These are phyloP conservation scores for Muntiacus muntjak DNA, from an alignment of 2,113 vertebrate species.

Conservation along the genomic window DNA sequence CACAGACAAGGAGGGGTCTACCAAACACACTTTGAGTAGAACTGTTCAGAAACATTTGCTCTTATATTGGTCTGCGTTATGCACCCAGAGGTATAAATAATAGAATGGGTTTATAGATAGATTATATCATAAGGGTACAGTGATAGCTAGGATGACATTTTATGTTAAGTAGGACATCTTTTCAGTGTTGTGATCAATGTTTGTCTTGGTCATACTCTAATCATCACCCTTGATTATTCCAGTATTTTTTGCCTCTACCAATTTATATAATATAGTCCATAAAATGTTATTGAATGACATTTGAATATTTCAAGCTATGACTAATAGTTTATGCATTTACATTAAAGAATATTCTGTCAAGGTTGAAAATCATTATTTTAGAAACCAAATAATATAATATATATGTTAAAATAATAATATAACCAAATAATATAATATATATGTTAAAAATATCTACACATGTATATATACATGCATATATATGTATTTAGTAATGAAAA, in stretches of 20 bases:
- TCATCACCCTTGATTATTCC: background rate
- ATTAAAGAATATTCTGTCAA: constrained; percentile 34
- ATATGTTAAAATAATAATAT: too few relatives aligned
- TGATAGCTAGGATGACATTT: background rate
- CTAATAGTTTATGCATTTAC: constrained; percentile 1
- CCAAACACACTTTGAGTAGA: background rate
- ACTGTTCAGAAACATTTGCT: background rate
- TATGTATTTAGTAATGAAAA: background rate
- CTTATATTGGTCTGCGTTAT: background rate
- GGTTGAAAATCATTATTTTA: constrained; percentile 32
- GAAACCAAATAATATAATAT: background rate
- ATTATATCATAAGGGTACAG: background rate
- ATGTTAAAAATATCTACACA: background rate
- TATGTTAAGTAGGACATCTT: background rate
- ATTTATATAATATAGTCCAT: background rate
- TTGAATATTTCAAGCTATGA: constrained; percentile 5
- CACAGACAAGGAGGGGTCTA: background rate
- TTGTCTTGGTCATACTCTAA: background rate
- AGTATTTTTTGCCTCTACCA: background rate
- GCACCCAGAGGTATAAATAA: background rate
- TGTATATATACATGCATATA: background rate
- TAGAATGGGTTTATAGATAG: background rate
- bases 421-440: background rate
- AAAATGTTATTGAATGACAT: background rate
- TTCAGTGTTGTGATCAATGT: background rate